phyloP scores from a whole-genome alignment of 2,797 vertebrate species.

The Pelodytes ibericus region DNA sequence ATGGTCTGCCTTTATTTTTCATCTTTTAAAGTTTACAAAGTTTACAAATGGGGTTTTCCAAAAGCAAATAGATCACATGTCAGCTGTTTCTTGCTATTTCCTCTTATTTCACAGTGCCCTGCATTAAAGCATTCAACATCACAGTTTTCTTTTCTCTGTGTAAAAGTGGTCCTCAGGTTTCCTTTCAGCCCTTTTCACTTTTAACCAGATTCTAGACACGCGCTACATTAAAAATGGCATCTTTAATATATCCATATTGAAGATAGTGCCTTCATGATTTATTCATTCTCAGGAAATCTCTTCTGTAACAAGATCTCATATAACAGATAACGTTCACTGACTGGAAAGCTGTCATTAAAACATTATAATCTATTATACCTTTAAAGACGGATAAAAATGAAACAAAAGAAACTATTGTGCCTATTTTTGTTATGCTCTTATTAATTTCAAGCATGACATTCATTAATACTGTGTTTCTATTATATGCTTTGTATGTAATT shows the following conservation, averaged over 20 bases:
- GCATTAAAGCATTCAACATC: too few relatives aligned
- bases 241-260: conserved; percentile 10
- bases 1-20: too few relatives aligned
- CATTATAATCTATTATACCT: neutral
- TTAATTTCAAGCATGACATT: neutral
- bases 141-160: neutral
- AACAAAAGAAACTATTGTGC: neutral
- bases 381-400: neutral
- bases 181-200: conserved; percentile 4
- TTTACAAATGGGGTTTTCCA: too few relatives aligned
- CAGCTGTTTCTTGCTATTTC: too few relatives aligned
- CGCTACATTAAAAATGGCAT: conserved; percentile 10
- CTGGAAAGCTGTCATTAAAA: conserved; percentile 8
- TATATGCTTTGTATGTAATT: neutral
- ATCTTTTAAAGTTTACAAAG: too few relatives aligned
- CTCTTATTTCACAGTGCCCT: too few relatives aligned
- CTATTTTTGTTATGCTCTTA: neutral
- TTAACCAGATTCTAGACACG: neutral
- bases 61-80: too few relatives aligned
- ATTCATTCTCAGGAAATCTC: conserved; percentile 4
- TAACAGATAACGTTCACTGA: conserved; percentile 1
- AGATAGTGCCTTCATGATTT: conserved; percentile 9
- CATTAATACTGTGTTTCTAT: neutral
- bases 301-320: conserved; percentile 8
- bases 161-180: neutral